Evolutionary conservation across 2,113 vertebrate species (phyloP).

Genomic region (Nestor notabilis): DNA sequence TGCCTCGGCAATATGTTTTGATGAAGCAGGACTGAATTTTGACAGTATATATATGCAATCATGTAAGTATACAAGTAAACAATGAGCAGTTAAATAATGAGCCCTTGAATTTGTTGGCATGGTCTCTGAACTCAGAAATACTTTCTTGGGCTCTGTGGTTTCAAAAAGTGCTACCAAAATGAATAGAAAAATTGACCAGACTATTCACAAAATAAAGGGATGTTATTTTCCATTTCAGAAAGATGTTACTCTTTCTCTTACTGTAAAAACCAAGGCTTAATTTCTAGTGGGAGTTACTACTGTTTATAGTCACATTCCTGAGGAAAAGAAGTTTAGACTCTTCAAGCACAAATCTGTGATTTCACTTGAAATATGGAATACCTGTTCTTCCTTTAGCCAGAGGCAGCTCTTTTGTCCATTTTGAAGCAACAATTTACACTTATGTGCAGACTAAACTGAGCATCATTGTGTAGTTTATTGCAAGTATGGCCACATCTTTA

Average conservation of each 20-base stretch:
- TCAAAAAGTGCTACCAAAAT: not conserved
- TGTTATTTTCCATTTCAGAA: not conserved
- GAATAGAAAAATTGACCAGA: not conserved
- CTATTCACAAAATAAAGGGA: not conserved
- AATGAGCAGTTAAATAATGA: not conserved
- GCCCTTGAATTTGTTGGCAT: not conserved
- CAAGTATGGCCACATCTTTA: not conserved
- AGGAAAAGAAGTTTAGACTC: not conserved
- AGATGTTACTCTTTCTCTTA: not conserved
- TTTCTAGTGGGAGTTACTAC: not conserved
- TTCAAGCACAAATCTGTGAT: not conserved
- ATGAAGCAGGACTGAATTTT: not conserved
- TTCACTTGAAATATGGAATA: not conserved
- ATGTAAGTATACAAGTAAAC: not conserved
- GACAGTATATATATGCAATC: accelerated
- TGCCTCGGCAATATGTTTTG: not conserved
- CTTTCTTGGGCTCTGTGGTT: not conserved
- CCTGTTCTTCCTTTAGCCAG: not conserved
- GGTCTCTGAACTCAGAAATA: not conserved
- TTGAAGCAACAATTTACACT: not conserved
- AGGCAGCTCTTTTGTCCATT: not conserved
- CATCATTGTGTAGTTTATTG: not conserved
- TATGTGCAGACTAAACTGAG: not conserved
- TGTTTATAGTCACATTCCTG: not conserved
- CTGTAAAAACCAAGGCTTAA: not conserved